These are phyloP conservation scores for Salpingus planirostris DNA, from an alignment of 2,888 invertebrate genomes.

Conservation along the genomic window DNA sequence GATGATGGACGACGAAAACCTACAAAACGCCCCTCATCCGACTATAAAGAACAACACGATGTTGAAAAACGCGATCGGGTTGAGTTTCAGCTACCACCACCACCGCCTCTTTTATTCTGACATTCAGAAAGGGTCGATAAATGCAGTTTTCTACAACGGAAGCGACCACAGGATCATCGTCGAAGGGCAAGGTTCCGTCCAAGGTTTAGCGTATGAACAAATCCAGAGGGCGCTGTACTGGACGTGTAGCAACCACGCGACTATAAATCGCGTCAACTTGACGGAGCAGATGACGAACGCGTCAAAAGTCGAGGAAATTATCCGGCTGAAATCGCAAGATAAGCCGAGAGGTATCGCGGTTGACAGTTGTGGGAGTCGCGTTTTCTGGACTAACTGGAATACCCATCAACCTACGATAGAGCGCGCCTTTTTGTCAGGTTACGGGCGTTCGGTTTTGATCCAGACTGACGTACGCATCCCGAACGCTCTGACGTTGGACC, in stretches of 20 bases:
- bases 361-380: conserved; percentile 65
- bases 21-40: conserved; percentile 70
- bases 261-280: conserved; percentile 54
- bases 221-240: conserved; percentile 66
- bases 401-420: conserved; percentile 70
- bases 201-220: conserved; percentile 74
- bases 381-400: conserved; percentile 93
- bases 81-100: conserved; percentile 66
- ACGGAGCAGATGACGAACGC: conserved; percentile 40
- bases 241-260: conserved; percentile 75
- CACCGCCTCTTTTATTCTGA: conserved; percentile 78
- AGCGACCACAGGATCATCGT: conserved; percentile 60
- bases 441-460: conserved; percentile 59
- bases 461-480: conserved; percentile 77
- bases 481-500: conserved; percentile 73
- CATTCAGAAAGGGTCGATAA: conserved; percentile 77
- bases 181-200: conserved; percentile 72
- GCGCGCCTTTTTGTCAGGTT: conserved; percentile 51
- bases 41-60: conserved; percentile 61
- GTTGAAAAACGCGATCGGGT: conserved; percentile 79
- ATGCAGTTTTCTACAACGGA: conserved; percentile 74
- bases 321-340: conserved; percentile 59
- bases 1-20: conserved; percentile 60
- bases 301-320: conserved; percentile 46
- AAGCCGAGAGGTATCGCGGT: conserved; percentile 79